A percentile compares a stretch with the other conserved stretches of the same genome.
Conservation (phyloP, 2,797 vertebrate species). For the Pipistrellus pipistrellus region DNA sequence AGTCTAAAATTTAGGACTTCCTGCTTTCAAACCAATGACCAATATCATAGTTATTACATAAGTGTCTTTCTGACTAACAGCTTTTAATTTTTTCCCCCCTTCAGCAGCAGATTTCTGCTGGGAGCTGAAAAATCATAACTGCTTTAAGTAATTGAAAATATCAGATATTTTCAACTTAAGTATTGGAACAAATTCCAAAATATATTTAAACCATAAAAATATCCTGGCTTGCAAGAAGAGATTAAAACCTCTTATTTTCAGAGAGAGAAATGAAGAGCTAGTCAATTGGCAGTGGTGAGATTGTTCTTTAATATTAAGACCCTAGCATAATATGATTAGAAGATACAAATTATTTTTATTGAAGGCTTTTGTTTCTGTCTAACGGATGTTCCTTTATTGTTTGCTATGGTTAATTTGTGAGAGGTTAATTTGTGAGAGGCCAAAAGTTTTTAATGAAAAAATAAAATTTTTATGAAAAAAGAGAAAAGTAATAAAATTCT, state of each 20-base stretch:
- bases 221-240: slow-evolving; percentile 49
- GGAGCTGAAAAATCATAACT: slow-evolving; percentile 74
- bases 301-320: slow-evolving; percentile 46
- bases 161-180: slow-evolving; percentile 72
- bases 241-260: slow-evolving; percentile 69
- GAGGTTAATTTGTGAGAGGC: slow-evolving; percentile 66
- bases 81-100: slow-evolving; percentile 28
- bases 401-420: slow-evolving; percentile 64
- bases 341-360: slow-evolving; percentile 67
- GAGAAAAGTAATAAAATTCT: slow-evolving; percentile 47
- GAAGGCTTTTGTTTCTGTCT: slow-evolving; percentile 41
- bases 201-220: slow-evolving; percentile 70
- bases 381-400: slow-evolving; percentile 54
- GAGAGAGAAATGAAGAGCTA: slow-evolving; percentile 45
- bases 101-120: slow-evolving; percentile 56
- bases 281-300: slow-evolving; percentile 60
- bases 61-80: slow-evolving; percentile 75
- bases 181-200: slow-evolving; percentile 73
- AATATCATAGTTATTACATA: slow-evolving; percentile 74
- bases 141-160: slow-evolving; percentile 78
- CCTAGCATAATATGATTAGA: slow-evolving; percentile 56
- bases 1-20: slow-evolving; percentile 66
- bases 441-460: slow-evolving; percentile 64
- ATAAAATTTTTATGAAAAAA: slow-evolving; percentile 44
- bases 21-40: slow-evolving; percentile 66